A percentile compares a stretch with the other conserved stretches of the same genome.
These are phyloP conservation scores for Chionis minor DNA, from an alignment of 2,113 vertebrate species.

Conservation along the genomic window DNA sequence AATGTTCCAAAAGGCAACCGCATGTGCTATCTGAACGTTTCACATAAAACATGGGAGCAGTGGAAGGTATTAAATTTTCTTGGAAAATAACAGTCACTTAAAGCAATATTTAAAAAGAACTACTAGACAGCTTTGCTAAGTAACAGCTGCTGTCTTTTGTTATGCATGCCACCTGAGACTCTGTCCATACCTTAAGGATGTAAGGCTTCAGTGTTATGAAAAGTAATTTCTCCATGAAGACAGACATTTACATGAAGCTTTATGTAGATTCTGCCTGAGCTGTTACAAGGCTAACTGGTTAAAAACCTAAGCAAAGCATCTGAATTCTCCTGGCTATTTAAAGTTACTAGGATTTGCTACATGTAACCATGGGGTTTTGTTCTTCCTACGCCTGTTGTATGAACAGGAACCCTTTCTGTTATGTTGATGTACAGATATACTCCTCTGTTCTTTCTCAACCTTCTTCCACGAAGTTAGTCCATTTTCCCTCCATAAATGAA, in stretches of 20 bases:
- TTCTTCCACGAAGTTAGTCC: not conserved
- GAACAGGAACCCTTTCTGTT: not conserved
- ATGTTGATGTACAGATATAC: rapidly evolving
- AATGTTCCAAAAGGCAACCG: not conserved
- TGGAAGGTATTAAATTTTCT: not conserved
- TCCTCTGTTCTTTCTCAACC: not conserved
- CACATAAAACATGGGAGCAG: not conserved
- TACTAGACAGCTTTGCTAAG: not conserved
- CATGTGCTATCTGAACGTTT: not conserved
- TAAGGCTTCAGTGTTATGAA: not conserved
- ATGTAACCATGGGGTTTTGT: not conserved
- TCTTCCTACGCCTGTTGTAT: not conserved
- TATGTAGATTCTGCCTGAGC: not conserved
- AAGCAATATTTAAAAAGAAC: not conserved
- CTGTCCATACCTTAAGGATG: not conserved
- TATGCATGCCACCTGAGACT: not conserved
- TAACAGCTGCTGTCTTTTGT: not conserved
- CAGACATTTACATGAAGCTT: not conserved
- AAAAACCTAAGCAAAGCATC: not conserved
- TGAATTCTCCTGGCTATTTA: not conserved
- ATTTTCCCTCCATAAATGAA: not conserved
- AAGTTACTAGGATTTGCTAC: not conserved
- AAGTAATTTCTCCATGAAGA: not conserved
- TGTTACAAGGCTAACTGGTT: not conserved
- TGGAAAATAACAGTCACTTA: not conserved